These are phyloP conservation scores for Myanophis thanlyinensis DNA, from an alignment of 2,113 vertebrate genomes.

Conservation along the genomic window DNA sequence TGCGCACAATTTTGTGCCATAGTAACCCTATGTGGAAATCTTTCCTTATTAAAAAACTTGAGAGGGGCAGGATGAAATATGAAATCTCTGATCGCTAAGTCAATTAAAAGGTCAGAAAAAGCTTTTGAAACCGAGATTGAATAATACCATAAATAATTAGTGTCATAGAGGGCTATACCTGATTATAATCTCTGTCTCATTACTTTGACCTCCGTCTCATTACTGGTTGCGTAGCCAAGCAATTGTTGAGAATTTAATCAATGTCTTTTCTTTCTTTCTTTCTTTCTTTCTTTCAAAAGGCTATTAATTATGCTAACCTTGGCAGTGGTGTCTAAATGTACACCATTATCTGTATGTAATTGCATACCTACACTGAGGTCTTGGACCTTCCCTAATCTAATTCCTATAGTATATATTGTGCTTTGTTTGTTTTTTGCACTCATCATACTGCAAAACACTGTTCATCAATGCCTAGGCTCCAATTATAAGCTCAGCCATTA, in stretches of 20 bases:
- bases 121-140: conserved; percentile 39
- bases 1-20: not conserved
- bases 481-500: conserved; percentile 52
- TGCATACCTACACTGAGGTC: not conserved
- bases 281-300: not conserved
- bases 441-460: conserved; percentile 37
- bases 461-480: conserved; percentile 37
- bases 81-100: conserved; percentile 50
- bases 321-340: not conserved
- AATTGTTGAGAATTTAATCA: not conserved
- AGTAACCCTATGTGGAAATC: conserved; percentile 9
- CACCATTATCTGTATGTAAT: not conserved
- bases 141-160: conserved; percentile 58
- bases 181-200: conserved; percentile 32
- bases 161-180: conserved; percentile 35
- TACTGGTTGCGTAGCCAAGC: conserved; percentile 22
- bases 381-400: not conserved
- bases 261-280: not conserved
- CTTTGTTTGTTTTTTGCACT: not conserved
- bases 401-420: not conserved
- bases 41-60: conserved; percentile 51
- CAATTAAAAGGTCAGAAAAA: conserved; percentile 52
- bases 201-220: conserved; percentile 25
- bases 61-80: conserved; percentile 50
- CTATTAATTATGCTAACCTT: not conserved